These are phyloP conservation scores for Aldrovandia affinis DNA, from an alignment of 2,797 vertebrate species.

Conservation along the genomic window DNA sequence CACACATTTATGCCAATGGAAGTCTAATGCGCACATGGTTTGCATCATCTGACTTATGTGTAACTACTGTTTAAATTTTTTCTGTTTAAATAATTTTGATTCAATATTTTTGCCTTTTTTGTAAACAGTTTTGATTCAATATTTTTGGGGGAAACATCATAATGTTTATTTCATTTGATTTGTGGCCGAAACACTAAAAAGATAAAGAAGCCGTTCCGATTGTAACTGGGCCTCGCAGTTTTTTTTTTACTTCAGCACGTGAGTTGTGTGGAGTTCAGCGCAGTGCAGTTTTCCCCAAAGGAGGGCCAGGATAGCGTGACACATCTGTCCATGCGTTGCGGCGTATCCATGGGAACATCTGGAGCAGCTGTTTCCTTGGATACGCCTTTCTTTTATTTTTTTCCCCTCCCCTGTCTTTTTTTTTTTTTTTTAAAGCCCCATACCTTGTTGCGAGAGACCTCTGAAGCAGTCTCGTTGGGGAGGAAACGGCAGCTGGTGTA, in stretches of 20 bases:
- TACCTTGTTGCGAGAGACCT: constrained; percentile 41
- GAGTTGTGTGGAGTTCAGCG: constrained; percentile 8
- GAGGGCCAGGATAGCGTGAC: constrained; percentile 18
- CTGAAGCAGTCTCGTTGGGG: constrained; percentile 37
- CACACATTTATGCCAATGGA: neutral
- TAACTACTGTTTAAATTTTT: too few species aligned
- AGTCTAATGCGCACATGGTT: neutral
- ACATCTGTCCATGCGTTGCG: constrained; percentile 41
- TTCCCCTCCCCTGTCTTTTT: too few species aligned
- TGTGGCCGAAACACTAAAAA: too few species aligned
- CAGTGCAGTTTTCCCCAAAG: constrained; percentile 27
- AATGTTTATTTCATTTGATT: too few species aligned
- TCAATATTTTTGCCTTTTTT: too few species aligned
- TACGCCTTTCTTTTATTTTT: constrained; percentile 10
- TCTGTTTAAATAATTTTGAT: neutral
- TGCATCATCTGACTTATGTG: neutral
- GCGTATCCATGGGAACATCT: constrained; percentile 44
- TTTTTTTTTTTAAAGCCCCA: too few species aligned
- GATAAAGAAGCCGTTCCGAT: neutral
- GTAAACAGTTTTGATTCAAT: too few species aligned
- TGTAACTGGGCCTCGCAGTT: neutral
- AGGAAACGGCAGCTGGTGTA: neutral
- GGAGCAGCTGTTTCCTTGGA: constrained; percentile 49
- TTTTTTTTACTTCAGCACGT: neutral
- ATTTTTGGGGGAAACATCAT: too few species aligned